Evolutionary conservation across 2,888 invertebrate genomes (phyloP).

Genomic region (Hyalella azteca): DNA sequence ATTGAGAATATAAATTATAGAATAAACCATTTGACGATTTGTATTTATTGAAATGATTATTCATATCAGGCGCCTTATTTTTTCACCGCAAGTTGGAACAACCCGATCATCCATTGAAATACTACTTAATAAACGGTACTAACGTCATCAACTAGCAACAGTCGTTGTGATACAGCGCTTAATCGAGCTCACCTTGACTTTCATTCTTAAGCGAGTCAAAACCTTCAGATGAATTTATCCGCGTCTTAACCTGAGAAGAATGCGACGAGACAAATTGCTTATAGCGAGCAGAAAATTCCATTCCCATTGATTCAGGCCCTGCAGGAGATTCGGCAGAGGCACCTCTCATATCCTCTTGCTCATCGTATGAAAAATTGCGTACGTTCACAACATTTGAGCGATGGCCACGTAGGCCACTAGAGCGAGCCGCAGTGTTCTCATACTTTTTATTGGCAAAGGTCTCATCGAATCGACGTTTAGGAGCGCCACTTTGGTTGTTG

Average conservation of each 20-base stretch:
- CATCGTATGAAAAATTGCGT: not conserved
- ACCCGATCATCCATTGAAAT: too few relatives aligned
- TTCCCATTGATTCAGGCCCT: not conserved
- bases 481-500: not conserved
- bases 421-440: not conserved
- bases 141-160: too few relatives aligned
- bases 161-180: too few relatives aligned
- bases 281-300: not conserved
- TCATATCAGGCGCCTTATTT: too few relatives aligned
- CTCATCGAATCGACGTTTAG: constrained; percentile 11
- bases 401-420: not conserved
- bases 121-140: too few relatives aligned
- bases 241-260: not conserved
- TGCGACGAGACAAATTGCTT: not conserved
- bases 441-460: not conserved
- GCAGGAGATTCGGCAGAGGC: not conserved
- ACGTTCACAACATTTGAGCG: not conserved
- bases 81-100: too few relatives aligned
- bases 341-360: not conserved
- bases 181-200: not conserved
- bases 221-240: not conserved
- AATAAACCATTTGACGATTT: too few relatives aligned
- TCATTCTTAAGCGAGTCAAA: not conserved
- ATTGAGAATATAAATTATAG: too few relatives aligned
- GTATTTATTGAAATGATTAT: too few relatives aligned